Base-by-base conservation (phyloP, 2,113 vertebrate species). In the Oncorhynchus tshawytscha region DNA sequence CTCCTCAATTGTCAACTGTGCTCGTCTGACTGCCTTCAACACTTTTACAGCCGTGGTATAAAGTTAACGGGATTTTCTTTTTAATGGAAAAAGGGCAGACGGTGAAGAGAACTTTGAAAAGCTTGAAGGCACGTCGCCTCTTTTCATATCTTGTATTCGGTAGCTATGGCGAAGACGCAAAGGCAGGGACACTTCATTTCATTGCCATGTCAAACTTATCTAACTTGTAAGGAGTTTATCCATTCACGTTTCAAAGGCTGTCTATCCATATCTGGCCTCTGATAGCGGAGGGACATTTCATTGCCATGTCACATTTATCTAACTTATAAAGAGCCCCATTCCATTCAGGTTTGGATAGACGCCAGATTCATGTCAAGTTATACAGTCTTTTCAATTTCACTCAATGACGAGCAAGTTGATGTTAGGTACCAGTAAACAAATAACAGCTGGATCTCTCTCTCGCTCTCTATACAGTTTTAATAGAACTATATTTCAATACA, bases 261-360 rank as follows among this genome's bases (percentile, higher is more conserved):
- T 54, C 51, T 16, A 54, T 54, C 51, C 51, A 5, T 18, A 54
- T 54, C 51, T 18, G 16, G 74, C 45, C 65, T 66, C 72, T 88
- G 77, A 84, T 80, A 78, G 67, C 70, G 67, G 81, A 80, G 71
- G 78, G 79, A 78, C 76, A 77, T 84, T 90, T 89, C 82, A 87
- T 88, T 82, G 87, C 67, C 80, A 73, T 86, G 81, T 84, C 80
- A 87, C 83, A 83, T 82, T 72, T 79, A 86, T 86, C 72, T 67
- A 76, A 79, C 85, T 83, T 72, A 71, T 84, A 48, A 82, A 86
- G 88, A 79, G 73, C 74, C 76, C 76, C 81, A 89, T 84, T 71
- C 74, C 64, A 82, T 77, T 81, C 82, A 69, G 22, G 51, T 74
- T 82, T 91, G 84, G 87, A 88, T 49, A 66, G 22, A 29, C 80